Base-by-base conservation (phyloP, 2,888 invertebrate genomes). In the Troglohyphantes excavatus region DNA sequence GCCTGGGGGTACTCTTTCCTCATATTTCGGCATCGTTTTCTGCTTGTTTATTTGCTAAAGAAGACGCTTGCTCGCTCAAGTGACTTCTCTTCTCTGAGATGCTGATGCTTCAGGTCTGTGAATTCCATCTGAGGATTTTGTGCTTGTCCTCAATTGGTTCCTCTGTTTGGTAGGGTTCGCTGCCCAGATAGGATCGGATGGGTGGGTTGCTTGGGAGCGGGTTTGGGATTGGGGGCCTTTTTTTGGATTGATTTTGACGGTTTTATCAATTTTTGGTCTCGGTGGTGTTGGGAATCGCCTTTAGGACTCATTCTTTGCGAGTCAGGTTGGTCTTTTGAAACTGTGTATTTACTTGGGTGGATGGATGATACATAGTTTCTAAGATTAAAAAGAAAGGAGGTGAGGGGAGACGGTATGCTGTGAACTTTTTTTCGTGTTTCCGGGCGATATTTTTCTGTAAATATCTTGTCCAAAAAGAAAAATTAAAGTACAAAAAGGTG, bases 1-100 rank as follows among this genome's bases (percentile, higher is more conserved):
- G 75, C 88, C 88, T 61, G 26, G 43, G 82, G 88, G 70, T 67
- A 65, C 75, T 65, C 68, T 61, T 39, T 26, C 17, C 13, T 26
- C 26, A 33, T n/a, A 23, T 70, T 82, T 61, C 39, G 46, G 61
- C 79, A 29, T 19, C 65, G 33, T 43, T 19, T 67, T 21, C 29
- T 70, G 68, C 61, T 72, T 82, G 29, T 59, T 83, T 73, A 73
- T 83, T 63, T 83, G 65, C 43, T 23, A 53, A 43, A 53, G 73
- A 73, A 73, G 75, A 75, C 59, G 59, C n/a, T 5, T 53, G 53
- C 53, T 75, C 61, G 29, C 75, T 75, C 75, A 61, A 75, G 75
- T 75, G 75, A 29, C 53, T n/a, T 23, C 61, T 19, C 61, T n/a
- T 19, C 61, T 9, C 9, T 11, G n/a, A 61, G 21, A 21, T 61